Evolutionary conservation across 2,797 vertebrate genomes (phyloP).

Genomic region (Coregonus suidteri): DNA sequence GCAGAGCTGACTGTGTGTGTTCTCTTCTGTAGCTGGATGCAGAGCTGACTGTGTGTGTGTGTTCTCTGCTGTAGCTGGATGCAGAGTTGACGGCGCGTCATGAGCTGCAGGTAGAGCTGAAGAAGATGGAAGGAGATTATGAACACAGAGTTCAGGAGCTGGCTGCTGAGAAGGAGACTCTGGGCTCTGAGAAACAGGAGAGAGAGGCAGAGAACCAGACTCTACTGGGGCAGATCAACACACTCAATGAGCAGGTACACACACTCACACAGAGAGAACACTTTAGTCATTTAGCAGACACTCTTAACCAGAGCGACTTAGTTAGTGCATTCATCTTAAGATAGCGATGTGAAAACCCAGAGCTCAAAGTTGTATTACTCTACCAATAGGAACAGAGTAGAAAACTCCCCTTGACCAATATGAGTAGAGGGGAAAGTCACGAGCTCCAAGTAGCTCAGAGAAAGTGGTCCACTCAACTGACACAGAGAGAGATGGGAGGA

Average conservation of each 20-base stretch:
- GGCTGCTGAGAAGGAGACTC: constrained; percentile 77
- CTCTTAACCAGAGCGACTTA: too few relatives aligned
- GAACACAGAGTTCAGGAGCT: constrained; percentile 81
- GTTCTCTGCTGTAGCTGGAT: constrained; percentile 75
- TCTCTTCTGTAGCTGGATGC: too few relatives aligned
- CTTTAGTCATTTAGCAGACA: too few relatives aligned
- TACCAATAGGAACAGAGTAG: neutral
- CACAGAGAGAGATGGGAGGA: constrained; percentile 16
- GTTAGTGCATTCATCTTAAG: too few relatives aligned
- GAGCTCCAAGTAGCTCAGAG: neutral
- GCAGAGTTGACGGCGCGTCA: constrained; percentile 81
- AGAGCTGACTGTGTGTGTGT: too few relatives aligned
- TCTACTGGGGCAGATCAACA: constrained; percentile 71
- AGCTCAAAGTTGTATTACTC: neutral
- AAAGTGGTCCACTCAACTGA: neutral
- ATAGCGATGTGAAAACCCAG: neutral
- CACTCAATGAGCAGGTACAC: constrained; percentile 79
- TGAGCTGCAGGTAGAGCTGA: constrained; percentile 87
- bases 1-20: too few relatives aligned
- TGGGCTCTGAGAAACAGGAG: constrained; percentile 76
- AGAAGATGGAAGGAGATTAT: constrained; percentile 84
- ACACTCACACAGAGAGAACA: constrained; percentile 11
- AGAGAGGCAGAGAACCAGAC: constrained; percentile 77
- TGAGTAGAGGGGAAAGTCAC: neutral
- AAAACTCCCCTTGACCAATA: neutral